These are phyloP conservation scores for Oryzias celebensis DNA, from an alignment of 2,113 vertebrate genomes.

Conservation along the genomic window DNA sequence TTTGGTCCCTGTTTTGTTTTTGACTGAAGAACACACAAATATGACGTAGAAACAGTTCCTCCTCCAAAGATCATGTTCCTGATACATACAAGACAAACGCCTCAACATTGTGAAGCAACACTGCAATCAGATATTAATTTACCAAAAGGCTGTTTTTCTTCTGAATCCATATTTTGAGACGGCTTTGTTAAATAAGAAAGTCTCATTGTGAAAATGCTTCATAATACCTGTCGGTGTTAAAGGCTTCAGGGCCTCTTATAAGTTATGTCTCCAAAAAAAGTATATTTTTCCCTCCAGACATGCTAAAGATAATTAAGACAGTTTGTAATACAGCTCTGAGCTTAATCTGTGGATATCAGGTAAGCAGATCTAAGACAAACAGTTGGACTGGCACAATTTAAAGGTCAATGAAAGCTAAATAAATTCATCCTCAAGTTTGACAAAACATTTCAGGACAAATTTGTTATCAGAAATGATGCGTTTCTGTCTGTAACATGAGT, in stretches of 20 bases:
- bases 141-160: no score
- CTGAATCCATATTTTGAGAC: no score
- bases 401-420: background rate
- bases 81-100: no score
- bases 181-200: no score
- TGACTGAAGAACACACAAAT: no score
- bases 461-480: constrained; percentile 16
- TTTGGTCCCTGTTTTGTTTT: no score
- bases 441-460: constrained; percentile 26
- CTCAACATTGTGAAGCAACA: no score
- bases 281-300: background rate
- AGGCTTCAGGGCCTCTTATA: background rate
- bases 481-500: constrained; percentile 5
- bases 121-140: no score
- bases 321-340: background rate
- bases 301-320: background rate
- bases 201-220: background rate
- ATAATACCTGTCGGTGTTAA: no score
- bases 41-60: no score
- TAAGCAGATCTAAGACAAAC: background rate
- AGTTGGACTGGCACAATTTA: background rate
- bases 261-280: background rate
- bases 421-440: constrained; percentile 35
- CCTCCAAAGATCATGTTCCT: no score
- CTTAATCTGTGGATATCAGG: background rate